These are phyloP conservation scores for Scolopax bukidnonensis DNA, from an alignment of 2,797 vertebrate species.

Conservation along the genomic window DNA sequence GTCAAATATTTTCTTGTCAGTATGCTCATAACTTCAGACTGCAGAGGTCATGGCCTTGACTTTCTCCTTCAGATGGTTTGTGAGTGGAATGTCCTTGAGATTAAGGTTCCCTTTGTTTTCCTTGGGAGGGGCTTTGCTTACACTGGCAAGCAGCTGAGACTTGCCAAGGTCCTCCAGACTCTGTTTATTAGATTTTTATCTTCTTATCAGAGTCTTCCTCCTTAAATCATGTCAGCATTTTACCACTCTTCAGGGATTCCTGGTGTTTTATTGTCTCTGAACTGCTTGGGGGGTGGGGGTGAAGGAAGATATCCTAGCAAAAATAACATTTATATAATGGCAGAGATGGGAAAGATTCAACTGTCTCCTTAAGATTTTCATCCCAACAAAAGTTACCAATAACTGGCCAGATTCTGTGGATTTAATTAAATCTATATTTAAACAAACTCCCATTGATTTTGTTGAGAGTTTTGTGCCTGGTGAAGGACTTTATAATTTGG, in stretches of 20 bases:
- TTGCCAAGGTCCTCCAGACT: conserved; percentile 83
- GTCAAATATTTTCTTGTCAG: conserved; percentile 86
- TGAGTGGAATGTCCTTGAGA: conserved; percentile 80
- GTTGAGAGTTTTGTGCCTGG: conserved; percentile 14
- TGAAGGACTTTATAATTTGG: conserved; percentile 19
- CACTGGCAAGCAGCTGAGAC: conserved; percentile 79
- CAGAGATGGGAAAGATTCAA: conserved; percentile 35
- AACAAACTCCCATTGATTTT: conserved; percentile 33
- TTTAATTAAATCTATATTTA: conserved; percentile 65
- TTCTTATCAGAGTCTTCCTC: conserved; percentile 84
- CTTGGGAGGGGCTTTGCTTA: conserved; percentile 83
- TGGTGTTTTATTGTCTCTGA: conserved; percentile 84
- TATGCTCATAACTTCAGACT: conserved; percentile 81
- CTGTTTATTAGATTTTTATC: conserved; percentile 88
- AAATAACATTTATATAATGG: conserved; percentile 76
- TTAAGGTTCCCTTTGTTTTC: conserved; percentile 82
- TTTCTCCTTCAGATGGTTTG: conserved; percentile 83
- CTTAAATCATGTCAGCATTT: conserved; percentile 86
- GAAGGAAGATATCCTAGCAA: conserved; percentile 67
- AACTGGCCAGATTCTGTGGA: neutral
- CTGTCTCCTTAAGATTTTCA: conserved; percentile 10
- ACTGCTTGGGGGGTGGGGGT: conserved; percentile 74
- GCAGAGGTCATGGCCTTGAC: conserved; percentile 78
- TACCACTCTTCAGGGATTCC: conserved; percentile 83
- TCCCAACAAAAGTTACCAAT: neutral